These are phyloP conservation scores for Heliconius congener DNA, from an alignment of 1,140 invertebrate genomes.

Conservation along the genomic window DNA sequence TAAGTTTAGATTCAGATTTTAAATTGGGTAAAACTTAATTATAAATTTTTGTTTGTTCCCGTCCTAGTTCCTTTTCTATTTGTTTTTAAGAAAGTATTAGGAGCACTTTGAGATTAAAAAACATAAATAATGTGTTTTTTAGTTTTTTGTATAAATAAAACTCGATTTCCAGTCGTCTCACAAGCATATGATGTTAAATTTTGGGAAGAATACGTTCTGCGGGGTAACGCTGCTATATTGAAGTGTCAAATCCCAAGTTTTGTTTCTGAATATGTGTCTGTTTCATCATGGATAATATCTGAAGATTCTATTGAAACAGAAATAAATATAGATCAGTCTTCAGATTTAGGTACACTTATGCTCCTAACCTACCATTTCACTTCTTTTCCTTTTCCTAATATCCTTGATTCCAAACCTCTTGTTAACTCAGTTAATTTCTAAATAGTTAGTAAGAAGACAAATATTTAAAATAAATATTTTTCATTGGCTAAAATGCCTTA, in stretches of 20 bases:
- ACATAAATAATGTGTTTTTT: not conserved
- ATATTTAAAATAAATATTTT: conserved; percentile 1
- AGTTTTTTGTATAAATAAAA: not conserved
- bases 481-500: conserved; percentile 26
- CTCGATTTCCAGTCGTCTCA: conserved; percentile 87
- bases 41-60: not conserved
- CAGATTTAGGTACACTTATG: conserved; percentile 57
- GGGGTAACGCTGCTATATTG: conserved; percentile 92
- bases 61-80: not conserved
- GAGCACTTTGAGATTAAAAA: not conserved
- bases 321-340: conserved; percentile 62
- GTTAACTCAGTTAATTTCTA: not conserved
- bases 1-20: conserved; percentile 58
- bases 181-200: conserved; percentile 93
- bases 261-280: conserved; percentile 90
- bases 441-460: not conserved
- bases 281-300: conserved; percentile 88
- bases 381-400: conserved; percentile 8
- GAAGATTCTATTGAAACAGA: conserved; percentile 79
- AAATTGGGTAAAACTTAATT: conserved; percentile 61
- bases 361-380: conserved; percentile 10
- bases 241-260: conserved; percentile 94
- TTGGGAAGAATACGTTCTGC: conserved; percentile 93
- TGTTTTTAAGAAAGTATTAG: not conserved
- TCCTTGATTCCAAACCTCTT: not conserved